phyloP scores from a whole-genome alignment of 2,888 invertebrate species.

The Xylocampa areola region DNA sequence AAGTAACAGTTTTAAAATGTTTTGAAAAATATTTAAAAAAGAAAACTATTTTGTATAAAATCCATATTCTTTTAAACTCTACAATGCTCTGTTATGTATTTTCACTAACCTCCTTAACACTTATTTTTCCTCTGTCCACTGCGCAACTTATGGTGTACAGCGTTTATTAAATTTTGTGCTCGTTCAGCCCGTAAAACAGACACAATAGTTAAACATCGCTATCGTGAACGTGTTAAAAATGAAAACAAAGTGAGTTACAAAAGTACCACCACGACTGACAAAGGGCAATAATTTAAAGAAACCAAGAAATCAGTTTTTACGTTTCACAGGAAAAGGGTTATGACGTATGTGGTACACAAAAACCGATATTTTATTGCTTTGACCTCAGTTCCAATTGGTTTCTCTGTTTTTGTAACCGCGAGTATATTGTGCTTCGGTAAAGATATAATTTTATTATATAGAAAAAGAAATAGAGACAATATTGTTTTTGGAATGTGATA shows the following conservation, averaged over 20 bases:
- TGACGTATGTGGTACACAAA: constrained; percentile 54
- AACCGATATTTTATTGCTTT: constrained; percentile 51
- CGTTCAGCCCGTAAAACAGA: no score
- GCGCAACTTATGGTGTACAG: no score
- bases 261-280: constrained; percentile 39
- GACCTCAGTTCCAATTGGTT: constrained; percentile 39
- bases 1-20: no score
- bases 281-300: constrained; percentile 71
- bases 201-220: no score
- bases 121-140: background rate
- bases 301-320: constrained; percentile 71
- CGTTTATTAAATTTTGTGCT: no score
- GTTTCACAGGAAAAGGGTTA: constrained; percentile 66
- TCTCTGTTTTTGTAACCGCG: constrained; percentile 34
- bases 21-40: background rate
- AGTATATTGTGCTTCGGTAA: constrained; percentile 27
- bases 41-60: no score
- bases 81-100: no score
- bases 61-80: no score
- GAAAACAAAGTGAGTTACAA: constrained; percentile 19
- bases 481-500: background rate
- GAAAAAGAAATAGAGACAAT: constrained; percentile 16
- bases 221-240: no score
- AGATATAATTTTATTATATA: constrained; percentile 35
- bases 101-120: no score